Evolutionary conservation across 2,113 vertebrate species (phyloP), one percentile per base, ranked within the genome.

Genomic region (Condylura cristata): DNA sequence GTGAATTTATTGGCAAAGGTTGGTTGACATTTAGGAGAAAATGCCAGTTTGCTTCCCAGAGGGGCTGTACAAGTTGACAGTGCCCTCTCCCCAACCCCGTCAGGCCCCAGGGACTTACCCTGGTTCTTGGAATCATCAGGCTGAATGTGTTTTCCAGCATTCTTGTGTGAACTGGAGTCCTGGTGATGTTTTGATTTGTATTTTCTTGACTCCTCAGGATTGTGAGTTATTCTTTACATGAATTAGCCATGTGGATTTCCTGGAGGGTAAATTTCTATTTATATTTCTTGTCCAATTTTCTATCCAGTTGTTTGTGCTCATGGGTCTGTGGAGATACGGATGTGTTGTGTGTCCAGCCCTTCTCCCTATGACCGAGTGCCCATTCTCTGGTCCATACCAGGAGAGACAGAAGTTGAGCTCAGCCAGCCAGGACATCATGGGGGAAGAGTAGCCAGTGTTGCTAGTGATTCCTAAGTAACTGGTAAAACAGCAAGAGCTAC

Each of bases 71-170:
- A 66, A 11, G 39, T 78, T 78, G 24, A 26, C 41, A 63, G 5
- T 3, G 0, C 44, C 34, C 4, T 61, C 51, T 4, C 16, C 2
- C 3, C n/a, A n/a, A n/a, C n/a, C n/a, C n/a, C n/a, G n/a, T n/a
- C n/a, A n/a, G n/a, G n/a, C n/a, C n/a, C n/a, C n/a, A n/a, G n/a
- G n/a, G n/a, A n/a, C n/a, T n/a, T n/a, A n/a, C 32, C 46, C 26
- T 70, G 1, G 12, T 28, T 53, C 16, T 78, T 70, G 18, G 8
- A 39, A 11, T 41, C 61, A n/a, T 37, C 17, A 41, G 39, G 68
- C 16, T 72, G 44, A 68, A 20, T 16, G 32, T 34, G 18, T 72
- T 90, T 85, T 53, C 56, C 24, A n/a, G 44, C 24, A 18, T 61
- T 2, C 34, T 61, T 39, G 32, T 61, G 5, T 74, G n/a, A 68